phyloP scores from a whole-genome alignment of 2,797 vertebrate species.

The Channa striata region DNA sequence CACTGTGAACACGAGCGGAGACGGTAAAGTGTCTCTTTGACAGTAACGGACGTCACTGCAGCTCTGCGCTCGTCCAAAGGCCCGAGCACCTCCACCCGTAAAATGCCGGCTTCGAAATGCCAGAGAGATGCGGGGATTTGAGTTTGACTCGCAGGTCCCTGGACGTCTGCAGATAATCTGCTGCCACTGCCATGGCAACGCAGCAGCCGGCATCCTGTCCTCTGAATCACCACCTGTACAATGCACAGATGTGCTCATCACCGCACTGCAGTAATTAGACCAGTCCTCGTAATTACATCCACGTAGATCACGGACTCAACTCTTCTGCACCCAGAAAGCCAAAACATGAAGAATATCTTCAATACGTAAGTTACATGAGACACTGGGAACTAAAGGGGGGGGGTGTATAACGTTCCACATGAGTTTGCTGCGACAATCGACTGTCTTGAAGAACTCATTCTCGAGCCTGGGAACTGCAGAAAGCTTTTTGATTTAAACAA shows the following conservation, averaged over 20 bases:
- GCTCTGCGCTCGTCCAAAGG: background rate
- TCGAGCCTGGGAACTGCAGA: no score
- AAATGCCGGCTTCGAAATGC: background rate
- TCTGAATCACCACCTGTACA: background rate
- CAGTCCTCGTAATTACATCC: background rate
- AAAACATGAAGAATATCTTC: no score
- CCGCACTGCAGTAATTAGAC: background rate
- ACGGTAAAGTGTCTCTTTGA: background rate
- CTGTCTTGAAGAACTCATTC: no score
- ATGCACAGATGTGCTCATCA: background rate
- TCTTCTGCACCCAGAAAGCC: no score
- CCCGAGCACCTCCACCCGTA: slow-evolving; percentile 5
- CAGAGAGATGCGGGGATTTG: background rate
- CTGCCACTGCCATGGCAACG: slow-evolving; percentile 1
- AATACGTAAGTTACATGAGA: no score
- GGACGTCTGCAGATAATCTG: background rate
- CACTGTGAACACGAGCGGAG: background rate
- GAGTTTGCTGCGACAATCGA: no score
- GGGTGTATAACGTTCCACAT: no score
- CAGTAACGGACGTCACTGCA: background rate
- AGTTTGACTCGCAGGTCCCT: background rate
- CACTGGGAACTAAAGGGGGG: no score
- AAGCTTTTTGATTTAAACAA: no score
- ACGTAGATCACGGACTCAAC: background rate
- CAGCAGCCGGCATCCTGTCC: background rate